Percentiles rank a stretch among this genome's conserved stretches.
These are phyloP conservation scores for Shinisaurus crocodilurus DNA, from an alignment of 2,113 vertebrate genomes.

Conservation along the genomic window DNA sequence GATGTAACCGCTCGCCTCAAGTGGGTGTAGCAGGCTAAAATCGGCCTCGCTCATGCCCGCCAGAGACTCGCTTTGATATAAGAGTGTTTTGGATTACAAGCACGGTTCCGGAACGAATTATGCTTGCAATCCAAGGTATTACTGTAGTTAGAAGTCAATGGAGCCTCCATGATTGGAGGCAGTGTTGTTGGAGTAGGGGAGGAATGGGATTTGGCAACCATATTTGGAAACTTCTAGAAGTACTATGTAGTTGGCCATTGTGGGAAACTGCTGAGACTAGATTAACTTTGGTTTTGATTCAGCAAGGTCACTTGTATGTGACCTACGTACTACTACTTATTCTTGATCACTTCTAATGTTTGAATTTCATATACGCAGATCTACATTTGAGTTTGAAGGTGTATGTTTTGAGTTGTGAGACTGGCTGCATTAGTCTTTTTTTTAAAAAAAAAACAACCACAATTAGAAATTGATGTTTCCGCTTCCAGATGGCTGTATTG, in stretches of 20 bases:
- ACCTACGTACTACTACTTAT: neutral
- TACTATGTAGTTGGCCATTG: neutral
- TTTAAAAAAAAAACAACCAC: neutral
- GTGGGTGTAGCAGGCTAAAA: too few relatives aligned
- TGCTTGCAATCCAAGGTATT: too few relatives aligned
- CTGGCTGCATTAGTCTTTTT: neutral
- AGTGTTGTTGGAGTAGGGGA: neutral
- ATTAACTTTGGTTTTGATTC: neutral
- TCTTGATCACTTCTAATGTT: neutral
- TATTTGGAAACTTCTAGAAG: neutral
- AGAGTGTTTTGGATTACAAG: too few relatives aligned
- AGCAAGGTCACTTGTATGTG: neutral
- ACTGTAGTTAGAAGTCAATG: neutral
- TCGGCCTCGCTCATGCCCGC: too few relatives aligned
- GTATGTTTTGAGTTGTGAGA: neutral
- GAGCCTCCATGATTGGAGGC: too few relatives aligned
- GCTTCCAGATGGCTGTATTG: neutral
- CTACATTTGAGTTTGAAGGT: neutral
- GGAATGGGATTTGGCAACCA: too few relatives aligned
- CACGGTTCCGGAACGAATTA: too few relatives aligned
- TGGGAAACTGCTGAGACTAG: neutral
- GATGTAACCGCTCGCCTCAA: too few relatives aligned
- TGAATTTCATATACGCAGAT: neutral
- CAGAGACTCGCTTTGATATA: too few relatives aligned
- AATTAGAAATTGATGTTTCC: neutral